A percentile compares a stretch with the other conserved stretches of the same genome.
phyloP scores from a whole-genome alignment of 2,113 vertebrate genomes.

The Leptobrachium leishanense region DNA sequence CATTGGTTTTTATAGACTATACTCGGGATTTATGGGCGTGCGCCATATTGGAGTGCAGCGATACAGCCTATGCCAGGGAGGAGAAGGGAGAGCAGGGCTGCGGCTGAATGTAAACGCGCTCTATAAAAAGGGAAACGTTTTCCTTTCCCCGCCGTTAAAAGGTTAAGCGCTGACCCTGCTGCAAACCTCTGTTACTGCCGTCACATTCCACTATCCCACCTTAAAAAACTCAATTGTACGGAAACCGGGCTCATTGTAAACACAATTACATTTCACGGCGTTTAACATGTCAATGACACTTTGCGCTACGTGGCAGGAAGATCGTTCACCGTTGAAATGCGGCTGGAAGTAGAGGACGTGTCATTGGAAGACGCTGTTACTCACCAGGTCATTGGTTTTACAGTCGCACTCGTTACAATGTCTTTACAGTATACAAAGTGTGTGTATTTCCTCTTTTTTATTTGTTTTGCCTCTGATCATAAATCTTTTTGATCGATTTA shows the following conservation, averaged over 20 bases:
- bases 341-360: too few species aligned
- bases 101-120: conserved; percentile 19
- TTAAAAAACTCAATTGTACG: too few species aligned
- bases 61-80: conserved; percentile 32
- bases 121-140: conserved; percentile 1
- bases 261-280: not conserved
- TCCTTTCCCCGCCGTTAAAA: not conserved
- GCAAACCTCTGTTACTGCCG: not conserved
- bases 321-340: not conserved
- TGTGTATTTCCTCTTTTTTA: too few species aligned
- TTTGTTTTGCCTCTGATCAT: too few species aligned
- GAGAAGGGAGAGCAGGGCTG: not conserved
- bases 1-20: conserved; percentile 43
- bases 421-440: too few species aligned
- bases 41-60: conserved; percentile 30
- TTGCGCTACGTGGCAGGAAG: not conserved
- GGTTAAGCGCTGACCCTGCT: not conserved
- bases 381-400: too few species aligned
- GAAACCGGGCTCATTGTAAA: not conserved
- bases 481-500: too few species aligned
- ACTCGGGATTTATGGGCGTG: conserved; percentile 33
- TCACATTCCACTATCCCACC: not conserved
- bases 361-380: too few species aligned
- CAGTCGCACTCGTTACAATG: too few species aligned
- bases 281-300: not conserved